phyloP scores from a whole-genome alignment of 2,888 invertebrate species.

The Chrysina gloriosa region DNA sequence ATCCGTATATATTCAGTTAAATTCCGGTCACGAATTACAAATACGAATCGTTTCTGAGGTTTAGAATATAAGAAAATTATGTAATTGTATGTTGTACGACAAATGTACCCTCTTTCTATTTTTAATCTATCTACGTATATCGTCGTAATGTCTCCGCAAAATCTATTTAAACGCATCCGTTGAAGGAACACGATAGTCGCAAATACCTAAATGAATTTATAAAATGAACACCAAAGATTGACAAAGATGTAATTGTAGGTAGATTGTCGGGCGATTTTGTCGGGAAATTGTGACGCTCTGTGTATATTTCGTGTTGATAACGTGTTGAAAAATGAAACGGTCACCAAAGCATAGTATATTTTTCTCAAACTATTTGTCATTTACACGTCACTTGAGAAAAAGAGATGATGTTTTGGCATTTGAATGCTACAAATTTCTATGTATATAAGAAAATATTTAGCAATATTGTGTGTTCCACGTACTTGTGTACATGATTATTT shows the following conservation, averaged over 20 bases:
- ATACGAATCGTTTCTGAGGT: slow-evolving; percentile 30
- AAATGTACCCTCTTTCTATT: slow-evolving; percentile 30
- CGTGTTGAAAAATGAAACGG: slow-evolving; percentile 16
- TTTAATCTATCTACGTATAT: slow-evolving; percentile 5
- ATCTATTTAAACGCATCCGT: no score
- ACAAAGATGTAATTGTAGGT: slow-evolving; percentile 14
- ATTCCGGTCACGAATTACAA: not conserved
- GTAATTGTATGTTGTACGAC: slow-evolving; percentile 21
- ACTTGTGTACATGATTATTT: slow-evolving; percentile 48
- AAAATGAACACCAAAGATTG: slow-evolving; percentile 26
- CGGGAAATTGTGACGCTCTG: slow-evolving; percentile 5
- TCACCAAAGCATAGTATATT: slow-evolving; percentile 35
- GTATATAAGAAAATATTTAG: slow-evolving; percentile 48
- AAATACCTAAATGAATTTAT: slow-evolving; percentile 27
- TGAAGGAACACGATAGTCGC: no score
- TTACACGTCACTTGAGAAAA: slow-evolving; percentile 23
- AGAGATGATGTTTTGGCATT: slow-evolving; percentile 23
- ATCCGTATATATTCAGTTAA: not conserved
- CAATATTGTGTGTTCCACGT: slow-evolving; percentile 47
- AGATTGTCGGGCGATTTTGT: slow-evolving; percentile 24
- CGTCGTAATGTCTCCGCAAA: slow-evolving; percentile 11
- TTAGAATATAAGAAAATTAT: slow-evolving; percentile 26
- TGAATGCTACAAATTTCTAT: slow-evolving; percentile 38
- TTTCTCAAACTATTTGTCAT: slow-evolving; percentile 17
- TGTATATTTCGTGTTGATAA: slow-evolving; percentile 38